Base-by-base conservation (phyloP, 2,113 vertebrate species). In the Tragelaphus scriptus region DNA sequence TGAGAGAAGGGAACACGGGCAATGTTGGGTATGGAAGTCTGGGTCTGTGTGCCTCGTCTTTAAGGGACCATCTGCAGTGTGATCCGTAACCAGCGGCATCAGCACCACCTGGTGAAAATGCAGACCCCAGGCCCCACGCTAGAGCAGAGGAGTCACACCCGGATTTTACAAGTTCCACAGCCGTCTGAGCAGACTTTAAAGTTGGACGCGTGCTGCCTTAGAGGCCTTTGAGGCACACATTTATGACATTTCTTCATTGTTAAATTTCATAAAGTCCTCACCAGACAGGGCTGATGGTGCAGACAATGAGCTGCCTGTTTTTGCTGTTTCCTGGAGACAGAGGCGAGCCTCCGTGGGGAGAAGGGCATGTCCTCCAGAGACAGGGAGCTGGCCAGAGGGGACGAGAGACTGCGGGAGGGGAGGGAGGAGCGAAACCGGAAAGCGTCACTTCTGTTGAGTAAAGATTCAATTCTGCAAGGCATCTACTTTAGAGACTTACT, bases 21-120 rank as follows among this genome's bases (percentile, higher is more conserved):
- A 61, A 25, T 2, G 44, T 47, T 17, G 7, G 65, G 32, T 13
- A 1, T 28, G 56, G 65, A 85, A 51, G n/a, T 10, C 7, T 44
- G 26, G 4, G 68, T 85, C 44, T n/a, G 19, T 1, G 2, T 55
- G 30, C 19, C 58, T n/a, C 7, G 3, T 53, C 13, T 21, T 3
- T 2, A 30, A 68, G 44, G 32, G 40, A n/a, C 19, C 14, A 3
- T 49, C 51, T 30, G 53, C 10, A n/a, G 47, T 85, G 26, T 25
- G 26, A 26, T 40, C 6, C 0, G 7, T 19, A 23, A 55, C 49
- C 26, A 56, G 40, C 53, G 23, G 5, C 1, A 0, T 36, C 8
- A 30, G 11, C 16, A 47, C 21, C 5, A 19, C 7, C 16, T 21
- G 36, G 25, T 59, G 49, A 71, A 88, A 90, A 84, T 40, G 40